Conservation (phyloP, 2,113 vertebrate genomes). For the Rhipidura dahli region DNA sequence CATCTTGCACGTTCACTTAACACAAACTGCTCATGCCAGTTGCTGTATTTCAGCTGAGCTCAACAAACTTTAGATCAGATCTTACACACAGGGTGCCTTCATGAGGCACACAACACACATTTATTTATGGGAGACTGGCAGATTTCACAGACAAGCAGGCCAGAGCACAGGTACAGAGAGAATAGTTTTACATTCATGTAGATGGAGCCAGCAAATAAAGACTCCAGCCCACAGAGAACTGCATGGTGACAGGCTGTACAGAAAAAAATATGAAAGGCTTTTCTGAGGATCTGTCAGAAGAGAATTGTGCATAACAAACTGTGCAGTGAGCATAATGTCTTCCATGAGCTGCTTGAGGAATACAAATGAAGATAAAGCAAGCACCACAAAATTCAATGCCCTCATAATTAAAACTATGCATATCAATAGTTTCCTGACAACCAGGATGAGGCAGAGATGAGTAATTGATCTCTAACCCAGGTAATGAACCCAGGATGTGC, state of each 20-base stretch:
- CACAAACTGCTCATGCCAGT: background rate
- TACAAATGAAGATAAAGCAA: slow-evolving; percentile 39
- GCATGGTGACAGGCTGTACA: background rate
- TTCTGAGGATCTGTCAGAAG: slow-evolving; percentile 17
- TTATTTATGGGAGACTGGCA: background rate
- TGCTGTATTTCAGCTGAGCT: background rate
- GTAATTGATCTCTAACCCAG: slow-evolving; percentile 14
- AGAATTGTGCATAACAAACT: slow-evolving; percentile 19
- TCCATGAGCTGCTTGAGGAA: background rate
- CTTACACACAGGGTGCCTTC: background rate
- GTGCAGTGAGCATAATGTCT: background rate
- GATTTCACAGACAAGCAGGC: background rate
- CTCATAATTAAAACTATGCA: slow-evolving; percentile 16
- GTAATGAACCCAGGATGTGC: background rate
- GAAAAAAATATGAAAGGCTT: background rate
- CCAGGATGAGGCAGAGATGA: background rate
- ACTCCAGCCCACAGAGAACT: background rate
- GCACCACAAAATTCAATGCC: background rate
- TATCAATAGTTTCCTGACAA: slow-evolving; percentile 46
- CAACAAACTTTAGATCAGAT: background rate
- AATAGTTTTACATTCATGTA: background rate
- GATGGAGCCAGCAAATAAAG: slow-evolving; percentile 6
- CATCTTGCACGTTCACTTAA: background rate
- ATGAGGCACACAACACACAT: background rate
- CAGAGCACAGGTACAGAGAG: background rate